Conservation (phyloP, 1,140 invertebrate species). For the Aphelinus atriplicis region DNA sequence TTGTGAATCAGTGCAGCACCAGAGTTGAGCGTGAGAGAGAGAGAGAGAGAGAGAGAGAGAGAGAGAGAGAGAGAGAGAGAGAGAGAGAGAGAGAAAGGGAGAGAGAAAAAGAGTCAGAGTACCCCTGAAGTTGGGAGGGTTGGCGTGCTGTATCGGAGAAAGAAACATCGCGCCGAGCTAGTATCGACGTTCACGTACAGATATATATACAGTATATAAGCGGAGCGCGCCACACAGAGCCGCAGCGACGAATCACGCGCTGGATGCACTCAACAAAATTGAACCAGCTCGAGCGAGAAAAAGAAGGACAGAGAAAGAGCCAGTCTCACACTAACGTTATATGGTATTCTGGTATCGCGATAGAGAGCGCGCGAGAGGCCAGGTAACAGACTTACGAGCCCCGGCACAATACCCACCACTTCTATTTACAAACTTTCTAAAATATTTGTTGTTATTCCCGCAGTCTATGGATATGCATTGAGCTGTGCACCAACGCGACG, state of each 20-base stretch:
- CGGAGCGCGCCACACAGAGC: conserved; percentile 18
- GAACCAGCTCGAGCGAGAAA: conserved; percentile 50
- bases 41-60: neutral
- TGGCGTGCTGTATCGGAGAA: too few species aligned
- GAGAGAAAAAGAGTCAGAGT: too few species aligned
- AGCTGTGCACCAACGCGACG: too few species aligned
- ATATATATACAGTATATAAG: neutral
- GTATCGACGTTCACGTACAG: conserved; percentile 12
- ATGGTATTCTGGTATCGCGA: conserved; percentile 40
- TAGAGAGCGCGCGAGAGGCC: neutral
- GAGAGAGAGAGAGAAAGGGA: neutral
- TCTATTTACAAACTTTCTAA: conserved; percentile 27
- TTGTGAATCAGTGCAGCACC: conserved; percentile 55
- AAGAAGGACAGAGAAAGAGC: conserved; percentile 39
- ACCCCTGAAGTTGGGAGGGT: too few species aligned
- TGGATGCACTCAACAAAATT: conserved; percentile 65
- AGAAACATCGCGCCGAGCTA: neutral
- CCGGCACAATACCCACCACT: conserved; percentile 1
- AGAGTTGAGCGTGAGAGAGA: neutral
- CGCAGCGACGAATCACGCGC: conserved; percentile 50
- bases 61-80: neutral
- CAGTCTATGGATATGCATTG: too few species aligned
- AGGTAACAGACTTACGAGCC: conserved; percentile 24
- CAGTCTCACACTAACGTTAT: conserved; percentile 45
- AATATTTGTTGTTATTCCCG: conserved; percentile 19